Evolutionary conservation across 2,888 invertebrate genomes (phyloP).

Genomic region (Hoplodrina blanda): DNA sequence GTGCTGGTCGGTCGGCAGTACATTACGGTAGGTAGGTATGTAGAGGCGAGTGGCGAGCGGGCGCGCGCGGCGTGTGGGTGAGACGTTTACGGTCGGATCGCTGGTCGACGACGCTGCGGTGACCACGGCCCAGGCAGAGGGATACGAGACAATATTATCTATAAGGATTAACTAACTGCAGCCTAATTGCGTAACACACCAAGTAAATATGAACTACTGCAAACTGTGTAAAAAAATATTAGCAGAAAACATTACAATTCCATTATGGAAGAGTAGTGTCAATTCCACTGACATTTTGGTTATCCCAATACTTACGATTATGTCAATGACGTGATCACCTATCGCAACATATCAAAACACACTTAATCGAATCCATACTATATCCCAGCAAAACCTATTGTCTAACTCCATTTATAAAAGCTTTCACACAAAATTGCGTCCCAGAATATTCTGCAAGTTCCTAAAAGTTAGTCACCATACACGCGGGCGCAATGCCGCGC

Average conservation of each 20-base stretch:
- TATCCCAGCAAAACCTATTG: background rate
- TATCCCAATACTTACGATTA: too few species aligned
- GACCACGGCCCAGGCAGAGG: conserved; percentile 64
- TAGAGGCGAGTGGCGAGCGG: conserved; percentile 86
- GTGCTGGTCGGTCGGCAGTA: conserved; percentile 74
- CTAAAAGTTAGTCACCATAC: conserved; percentile 59
- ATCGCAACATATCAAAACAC: background rate
- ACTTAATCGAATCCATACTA: background rate
- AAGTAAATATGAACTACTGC: background rate
- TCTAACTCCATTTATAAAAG: background rate
- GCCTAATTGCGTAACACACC: background rate
- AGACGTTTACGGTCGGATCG: conserved; percentile 90
- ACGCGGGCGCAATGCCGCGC: conserved; percentile 88
- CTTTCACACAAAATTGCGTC: background rate
- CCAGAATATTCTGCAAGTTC: conserved; percentile 4
- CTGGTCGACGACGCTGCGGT: conserved; percentile 84
- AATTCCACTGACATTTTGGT: too few species aligned
- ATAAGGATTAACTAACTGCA: background rate
- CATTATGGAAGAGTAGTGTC: too few species aligned
- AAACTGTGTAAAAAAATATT: background rate
- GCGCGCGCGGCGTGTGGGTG: conserved; percentile 88
- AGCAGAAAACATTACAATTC: background rate
- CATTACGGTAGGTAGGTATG: conserved; percentile 86
- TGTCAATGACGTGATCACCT: too few species aligned
- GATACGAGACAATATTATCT: conserved; percentile 20